Percentiles rank a stretch among this genome's conserved stretches.
These are phyloP conservation scores for Syrphus vitripennis DNA, from an alignment of 2,888 invertebrate species.

Conservation along the genomic window DNA sequence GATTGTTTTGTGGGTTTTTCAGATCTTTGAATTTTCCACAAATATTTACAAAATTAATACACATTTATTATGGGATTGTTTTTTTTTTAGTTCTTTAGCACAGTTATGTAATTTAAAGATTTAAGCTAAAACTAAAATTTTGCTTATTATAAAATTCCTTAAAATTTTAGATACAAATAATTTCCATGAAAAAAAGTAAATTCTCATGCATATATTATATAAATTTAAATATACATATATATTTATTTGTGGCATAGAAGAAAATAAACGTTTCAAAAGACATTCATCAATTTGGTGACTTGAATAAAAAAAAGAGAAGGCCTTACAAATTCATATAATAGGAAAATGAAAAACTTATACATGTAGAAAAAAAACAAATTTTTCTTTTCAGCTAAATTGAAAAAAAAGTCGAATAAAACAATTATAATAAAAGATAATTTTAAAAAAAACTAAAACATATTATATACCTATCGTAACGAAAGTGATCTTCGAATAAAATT, in stretches of 20 bases:
- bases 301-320: slow-evolving; percentile 40
- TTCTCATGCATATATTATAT: neutral
- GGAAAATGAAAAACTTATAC: neutral
- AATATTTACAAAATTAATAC: no score
- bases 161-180: no score
- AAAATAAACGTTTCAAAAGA: slow-evolving; percentile 4
- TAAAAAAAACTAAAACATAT: neutral
- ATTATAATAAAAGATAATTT: neutral
- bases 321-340: slow-evolving; percentile 50
- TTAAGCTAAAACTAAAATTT: no score
- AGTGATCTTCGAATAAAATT: slow-evolving; percentile 65
- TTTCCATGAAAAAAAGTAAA: neutral
- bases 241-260: slow-evolving; percentile 34
- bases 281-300: slow-evolving; percentile 48
- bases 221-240: neutral
- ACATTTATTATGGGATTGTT: no score
- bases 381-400: neutral
- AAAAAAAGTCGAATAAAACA: neutral
- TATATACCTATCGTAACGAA: slow-evolving; percentile 53
- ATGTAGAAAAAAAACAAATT: slow-evolving; percentile 11
- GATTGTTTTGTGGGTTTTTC: no score
- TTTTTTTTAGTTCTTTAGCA: no score
- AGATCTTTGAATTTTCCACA: no score
- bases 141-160: no score
- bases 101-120: no score